phyloP scores from a whole-genome alignment of 2,888 invertebrate species.

The Automeris io region DNA sequence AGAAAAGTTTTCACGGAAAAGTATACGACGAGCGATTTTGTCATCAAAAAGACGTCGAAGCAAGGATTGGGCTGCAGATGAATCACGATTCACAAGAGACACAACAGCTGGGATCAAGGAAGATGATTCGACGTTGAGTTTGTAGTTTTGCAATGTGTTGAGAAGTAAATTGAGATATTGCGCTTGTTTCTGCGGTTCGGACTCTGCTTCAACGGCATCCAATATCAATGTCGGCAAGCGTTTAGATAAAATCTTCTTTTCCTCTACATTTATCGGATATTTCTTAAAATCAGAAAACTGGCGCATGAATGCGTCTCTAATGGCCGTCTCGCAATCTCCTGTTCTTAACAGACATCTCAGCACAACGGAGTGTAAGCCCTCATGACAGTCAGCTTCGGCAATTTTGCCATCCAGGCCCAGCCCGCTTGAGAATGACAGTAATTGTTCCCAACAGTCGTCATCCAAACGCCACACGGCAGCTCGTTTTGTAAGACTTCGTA shows the following conservation, averaged over 20 bases:
- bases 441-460: constrained; percentile 31
- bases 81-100: constrained; percentile 22
- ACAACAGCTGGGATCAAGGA: constrained; percentile 25
- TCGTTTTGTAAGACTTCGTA: constrained; percentile 51
- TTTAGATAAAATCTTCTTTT: constrained; percentile 24
- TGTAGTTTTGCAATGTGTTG: constrained; percentile 29
- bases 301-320: constrained; percentile 30
- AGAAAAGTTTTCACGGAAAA: constrained; percentile 34
- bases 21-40: constrained; percentile 34
- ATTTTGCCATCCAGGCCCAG: constrained; percentile 45
- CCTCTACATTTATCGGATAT: constrained; percentile 32
- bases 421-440: constrained; percentile 40
- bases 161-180: constrained; percentile 24
- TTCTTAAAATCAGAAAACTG: constrained; percentile 36
- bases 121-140: constrained; percentile 21
- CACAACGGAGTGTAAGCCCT: constrained; percentile 50
- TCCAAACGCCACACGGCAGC: constrained; percentile 45
- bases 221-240: constrained; percentile 25
- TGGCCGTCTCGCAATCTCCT: constrained; percentile 15
- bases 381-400: constrained; percentile 33
- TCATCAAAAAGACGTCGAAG: constrained; percentile 29
- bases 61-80: constrained; percentile 17
- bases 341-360: constrained; percentile 33
- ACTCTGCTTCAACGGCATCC: constrained; percentile 16
- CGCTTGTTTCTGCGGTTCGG: constrained; percentile 12